Evolutionary conservation across 2,888 invertebrate species (phyloP), one percentile per base, ranked within the genome.

Genomic region (Thereva nobilitata): DNA sequence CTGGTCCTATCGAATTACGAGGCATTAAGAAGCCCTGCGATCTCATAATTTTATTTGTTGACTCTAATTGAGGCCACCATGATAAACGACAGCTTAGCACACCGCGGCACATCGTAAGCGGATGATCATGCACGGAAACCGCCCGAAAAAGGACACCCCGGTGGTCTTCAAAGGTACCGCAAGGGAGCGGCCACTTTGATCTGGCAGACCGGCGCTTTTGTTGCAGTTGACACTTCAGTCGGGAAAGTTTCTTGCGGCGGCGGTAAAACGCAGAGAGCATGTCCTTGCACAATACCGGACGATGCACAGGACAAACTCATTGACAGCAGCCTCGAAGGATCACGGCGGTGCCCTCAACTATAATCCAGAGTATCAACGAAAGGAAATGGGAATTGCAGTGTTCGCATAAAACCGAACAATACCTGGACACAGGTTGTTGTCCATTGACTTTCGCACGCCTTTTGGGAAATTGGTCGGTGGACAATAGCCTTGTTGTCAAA

Each of bases 211-310:
- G 76, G 75, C 77, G 76, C 77, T 78, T 79, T 80, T 80, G 80
- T 79, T 78, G 66, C 75, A 76, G 80, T 79, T 80, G 80, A 80
- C 80, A 80, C 77, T 78, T 79, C 78, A 76, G 77, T 76, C 37
- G 9, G 57, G 57, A 66, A 50, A 66, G 23, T 23, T 23, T 2
- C 23, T 23, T 23, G 23, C 23, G 23, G 23, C 23, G 23, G 23
- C 23, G 23, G 23, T 2, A 23, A 23, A 23, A 2, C 23, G 23
- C 23, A 23, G 23, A 23, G 23, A 8, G 40, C 50, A 61, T 57
- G 35, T 40, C 53, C 37, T 44, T n/a, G 37, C n/a, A 61, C 50
- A 61, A 61, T 61, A 40, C 12, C 34, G 50, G 45, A 7, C 38
- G 49, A 61, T 41, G 50, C 40, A 5, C 34, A 49, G 61, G 41